Evolutionary conservation across 2,797 vertebrate species (phyloP), one percentile per base, ranked within the genome.

Genomic region (Pelodytes ibericus): DNA sequence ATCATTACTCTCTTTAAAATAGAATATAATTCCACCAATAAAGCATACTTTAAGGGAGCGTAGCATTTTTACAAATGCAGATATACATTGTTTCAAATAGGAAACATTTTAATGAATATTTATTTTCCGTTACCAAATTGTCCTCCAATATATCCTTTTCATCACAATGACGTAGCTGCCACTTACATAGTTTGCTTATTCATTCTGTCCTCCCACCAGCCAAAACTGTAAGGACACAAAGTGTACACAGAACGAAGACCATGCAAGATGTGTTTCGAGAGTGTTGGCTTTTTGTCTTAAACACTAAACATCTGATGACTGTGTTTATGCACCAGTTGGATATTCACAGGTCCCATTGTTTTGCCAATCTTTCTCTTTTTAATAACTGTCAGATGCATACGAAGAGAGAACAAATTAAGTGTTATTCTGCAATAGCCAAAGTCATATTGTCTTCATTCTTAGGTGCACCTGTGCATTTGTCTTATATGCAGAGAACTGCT

Each of bases 391-490:
- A 9, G 57, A 18, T n/a, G 53, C 41, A 3, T 44, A 60, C 3
- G 36, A 72, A 62, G 62, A 72, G 44, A 31, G 44, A 72, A 24
- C 22, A 66, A 25, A 62, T 56, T 56, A 33, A 49, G 30, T 56
- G 57, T 25, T 25, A 61, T 72, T 41, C 26, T 72, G 41, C 36
- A 60, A 67, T 51, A 65, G 68, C 56, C 67, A 31, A 24, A n/a
- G 18, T 41, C 22, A 4, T 47, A 51, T 77, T 66, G 61, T 72
- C 61, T 77, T 51, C 11, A 22, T 78, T 78, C 70, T 66, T 72
- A 49, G 22, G 53, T 30, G 27, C 76, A 78, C 76, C 76, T 78
- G 76, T 56, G 63, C 41, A 62, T 72, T 72, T 78, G 70, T 78
- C 70, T 78, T 49, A 15, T 20, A 56, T 56, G 47, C 27, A 16